These are phyloP conservation scores for Camptogramma bilineatum DNA, from an alignment of 2,888 invertebrate species.

Conservation along the genomic window DNA sequence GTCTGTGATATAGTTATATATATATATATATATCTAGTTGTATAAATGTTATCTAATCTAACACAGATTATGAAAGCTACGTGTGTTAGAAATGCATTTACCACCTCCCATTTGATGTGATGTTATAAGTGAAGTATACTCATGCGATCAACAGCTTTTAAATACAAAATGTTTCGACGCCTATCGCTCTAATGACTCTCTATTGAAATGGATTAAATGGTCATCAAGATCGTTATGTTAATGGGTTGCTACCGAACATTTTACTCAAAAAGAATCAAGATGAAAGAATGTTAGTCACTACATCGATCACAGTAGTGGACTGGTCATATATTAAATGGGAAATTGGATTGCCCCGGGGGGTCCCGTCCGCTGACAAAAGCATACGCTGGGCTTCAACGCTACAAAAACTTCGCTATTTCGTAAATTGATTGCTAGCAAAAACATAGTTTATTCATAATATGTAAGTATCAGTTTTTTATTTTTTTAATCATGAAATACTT, in stretches of 20 bases:
- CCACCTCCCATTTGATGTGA: slow-evolving; percentile 31
- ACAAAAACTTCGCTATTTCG: slow-evolving; percentile 57
- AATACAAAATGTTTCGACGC: slow-evolving; percentile 49
- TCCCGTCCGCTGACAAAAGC: slow-evolving; percentile 66
- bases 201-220: slow-evolving; percentile 48
- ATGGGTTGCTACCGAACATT: slow-evolving; percentile 46
- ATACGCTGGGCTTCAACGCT: slow-evolving; percentile 56
- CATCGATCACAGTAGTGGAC: slow-evolving; percentile 49
- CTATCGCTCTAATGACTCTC: slow-evolving; percentile 52
- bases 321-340: slow-evolving; percentile 59
- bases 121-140: slow-evolving; percentile 33
- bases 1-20: slow-evolving; percentile 37
- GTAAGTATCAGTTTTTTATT: slow-evolving; percentile 18
- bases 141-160: slow-evolving; percentile 37
- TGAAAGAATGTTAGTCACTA: slow-evolving; percentile 45
- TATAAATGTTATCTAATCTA: slow-evolving; percentile 24
- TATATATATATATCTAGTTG: too few relatives aligned
- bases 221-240: slow-evolving; percentile 45
- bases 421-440: slow-evolving; percentile 53
- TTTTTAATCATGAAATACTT: slow-evolving; percentile 42
- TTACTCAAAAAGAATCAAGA: slow-evolving; percentile 33
- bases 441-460: slow-evolving; percentile 12
- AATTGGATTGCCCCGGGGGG: slow-evolving; percentile 75
- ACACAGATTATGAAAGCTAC: slow-evolving; percentile 31
- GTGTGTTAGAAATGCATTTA: slow-evolving; percentile 30